These are phyloP conservation scores for Lamproptera curius DNA, from an alignment of 2,888 invertebrate species.

Conservation along the genomic window DNA sequence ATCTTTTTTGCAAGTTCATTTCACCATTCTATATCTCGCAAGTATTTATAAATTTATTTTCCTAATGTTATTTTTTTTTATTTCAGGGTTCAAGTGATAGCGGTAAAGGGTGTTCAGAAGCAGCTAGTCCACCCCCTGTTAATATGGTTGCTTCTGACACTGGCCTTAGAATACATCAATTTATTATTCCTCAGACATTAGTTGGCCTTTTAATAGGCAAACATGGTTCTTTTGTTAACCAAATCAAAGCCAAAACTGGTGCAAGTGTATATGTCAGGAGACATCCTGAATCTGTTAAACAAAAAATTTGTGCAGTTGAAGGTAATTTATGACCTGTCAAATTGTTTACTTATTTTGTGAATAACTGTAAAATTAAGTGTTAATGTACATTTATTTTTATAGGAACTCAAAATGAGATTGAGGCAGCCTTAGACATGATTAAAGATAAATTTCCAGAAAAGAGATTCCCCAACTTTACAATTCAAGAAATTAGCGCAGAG, in stretches of 20 bases:
- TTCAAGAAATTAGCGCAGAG: conserved; percentile 78
- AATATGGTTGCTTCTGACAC: conserved; percentile 67
- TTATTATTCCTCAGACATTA: conserved; percentile 84
- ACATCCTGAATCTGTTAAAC: conserved; percentile 84
- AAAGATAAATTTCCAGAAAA: conserved; percentile 90
- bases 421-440: conserved; percentile 89
- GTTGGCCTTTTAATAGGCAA: conserved; percentile 94
- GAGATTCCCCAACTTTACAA: conserved; percentile 87
- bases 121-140: conserved; percentile 83
- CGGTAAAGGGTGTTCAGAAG: conserved; percentile 88
- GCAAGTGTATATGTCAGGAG: conserved; percentile 88
- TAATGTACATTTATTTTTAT: conserved; percentile 5
- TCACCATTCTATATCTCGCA: too few relatives aligned
- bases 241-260: conserved; percentile 86
- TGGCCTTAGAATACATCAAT: conserved; percentile 81
- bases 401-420: conserved; percentile 88
- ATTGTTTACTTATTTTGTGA: conserved; percentile 4
- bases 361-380: too few relatives aligned
- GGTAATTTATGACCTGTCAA: conserved; percentile 60
- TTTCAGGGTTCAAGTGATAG: conserved; percentile 87
- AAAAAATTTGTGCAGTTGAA: conserved; percentile 91
- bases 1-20: too few relatives aligned
- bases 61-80: not conserved
- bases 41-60: not conserved
- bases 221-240: conserved; percentile 88